Percentiles rank a stretch among this genome's conserved stretches.
phyloP scores from a whole-genome alignment of 2,888 invertebrate species.

The Carcina quercana region DNA sequence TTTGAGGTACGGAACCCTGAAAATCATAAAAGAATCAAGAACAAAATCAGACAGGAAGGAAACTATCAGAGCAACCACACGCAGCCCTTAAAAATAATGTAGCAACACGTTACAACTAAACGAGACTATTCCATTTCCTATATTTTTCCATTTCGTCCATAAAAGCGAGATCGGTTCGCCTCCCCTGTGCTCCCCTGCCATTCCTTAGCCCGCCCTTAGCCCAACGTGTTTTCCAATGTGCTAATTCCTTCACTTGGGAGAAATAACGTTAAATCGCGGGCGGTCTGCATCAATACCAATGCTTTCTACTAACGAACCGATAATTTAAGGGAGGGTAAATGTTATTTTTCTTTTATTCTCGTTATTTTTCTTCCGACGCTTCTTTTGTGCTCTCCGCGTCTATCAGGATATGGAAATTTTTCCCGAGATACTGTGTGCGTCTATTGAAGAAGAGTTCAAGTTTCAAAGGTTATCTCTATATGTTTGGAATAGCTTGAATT shows the following conservation, averaged over 20 bases:
- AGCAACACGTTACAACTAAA: no score
- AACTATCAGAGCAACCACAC: no score
- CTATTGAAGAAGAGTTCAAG: no score
- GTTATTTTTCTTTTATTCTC: constrained; percentile 4
- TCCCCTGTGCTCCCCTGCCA: no score
- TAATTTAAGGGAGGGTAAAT: constrained; percentile 45
- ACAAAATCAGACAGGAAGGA: no score
- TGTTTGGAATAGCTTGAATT: no score
- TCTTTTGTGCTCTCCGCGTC: no score
- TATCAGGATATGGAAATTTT: neutral
- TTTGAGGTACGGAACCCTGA: no score
- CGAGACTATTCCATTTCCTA: neutral
- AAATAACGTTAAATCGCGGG: constrained; percentile 64
- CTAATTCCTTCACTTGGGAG: constrained; percentile 62
- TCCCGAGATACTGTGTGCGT: neutral
- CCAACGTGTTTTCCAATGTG: constrained; percentile 49
- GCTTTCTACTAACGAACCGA: constrained; percentile 60
- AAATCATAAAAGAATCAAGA: no score
- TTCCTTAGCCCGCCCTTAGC: no score
- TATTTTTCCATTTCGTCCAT: constrained; percentile 1
- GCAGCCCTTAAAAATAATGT: no score
- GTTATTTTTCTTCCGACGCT: neutral
- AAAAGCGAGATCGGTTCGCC: constrained; percentile 20
- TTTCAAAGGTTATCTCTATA: no score
- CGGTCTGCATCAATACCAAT: constrained; percentile 31